Evolutionary conservation across 2,113 vertebrate species (phyloP).

Genomic region (Oplegnathus fasciatus): DNA sequence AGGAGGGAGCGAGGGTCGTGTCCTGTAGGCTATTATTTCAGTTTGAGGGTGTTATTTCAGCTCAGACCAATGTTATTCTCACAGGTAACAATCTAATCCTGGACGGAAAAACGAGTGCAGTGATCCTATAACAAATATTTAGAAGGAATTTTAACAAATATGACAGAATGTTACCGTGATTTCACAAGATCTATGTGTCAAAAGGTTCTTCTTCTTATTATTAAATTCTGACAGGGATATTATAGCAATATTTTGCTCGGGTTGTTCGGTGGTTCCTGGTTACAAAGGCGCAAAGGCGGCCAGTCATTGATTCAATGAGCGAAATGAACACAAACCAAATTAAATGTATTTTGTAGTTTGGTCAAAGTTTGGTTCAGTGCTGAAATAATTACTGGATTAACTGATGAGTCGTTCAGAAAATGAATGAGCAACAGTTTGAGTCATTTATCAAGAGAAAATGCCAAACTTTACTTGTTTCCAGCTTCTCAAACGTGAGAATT

Average conservation of each 20-base stretch:
- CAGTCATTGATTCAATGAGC: not conserved
- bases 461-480: not conserved
- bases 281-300: not conserved
- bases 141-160: not conserved
- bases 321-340: not conserved
- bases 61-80: slow-evolving; percentile 27
- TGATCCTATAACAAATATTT: not conserved
- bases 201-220: too few relatives aligned
- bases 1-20: not conserved
- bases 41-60: slow-evolving; percentile 55
- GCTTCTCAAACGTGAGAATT: not conserved
- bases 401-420: not conserved
- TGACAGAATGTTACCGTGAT: not conserved
- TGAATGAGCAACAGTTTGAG: not conserved
- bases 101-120: not conserved
- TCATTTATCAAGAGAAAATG: not conserved
- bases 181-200: not conserved
- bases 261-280: not conserved
- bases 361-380: not conserved
- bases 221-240: too few relatives aligned
- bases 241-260: not conserved
- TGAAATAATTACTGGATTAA: not conserved
- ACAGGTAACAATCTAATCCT: slow-evolving; percentile 36
- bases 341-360: not conserved
- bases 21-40: slow-evolving; percentile 52